These are phyloP conservation scores for Corythornis madagascariensis DNA, from an alignment of 2,113 vertebrate species.

Conservation along the genomic window DNA sequence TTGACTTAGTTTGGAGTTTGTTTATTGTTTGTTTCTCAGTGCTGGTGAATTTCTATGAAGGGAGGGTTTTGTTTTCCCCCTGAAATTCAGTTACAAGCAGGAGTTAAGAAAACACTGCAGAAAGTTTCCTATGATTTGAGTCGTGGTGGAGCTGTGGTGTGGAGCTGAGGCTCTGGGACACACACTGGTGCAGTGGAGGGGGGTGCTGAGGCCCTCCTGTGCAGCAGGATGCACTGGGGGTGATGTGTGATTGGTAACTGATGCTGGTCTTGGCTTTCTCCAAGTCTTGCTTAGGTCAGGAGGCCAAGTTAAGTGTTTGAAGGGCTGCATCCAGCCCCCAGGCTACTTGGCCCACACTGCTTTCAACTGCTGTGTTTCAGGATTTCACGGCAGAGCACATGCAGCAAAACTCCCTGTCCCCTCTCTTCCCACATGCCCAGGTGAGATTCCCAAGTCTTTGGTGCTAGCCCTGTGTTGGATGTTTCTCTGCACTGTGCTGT, in stretches of 20 bases:
- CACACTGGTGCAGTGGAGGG: accelerated
- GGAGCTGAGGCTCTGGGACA: not conserved
- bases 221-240: accelerated
- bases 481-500: not conserved
- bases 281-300: not conserved
- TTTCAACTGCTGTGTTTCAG: not conserved
- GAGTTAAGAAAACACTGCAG: not conserved
- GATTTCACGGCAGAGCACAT: not conserved
- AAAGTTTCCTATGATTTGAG: not conserved
- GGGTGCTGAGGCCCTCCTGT: not conserved
- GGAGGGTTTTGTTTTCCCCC: accelerated
- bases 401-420: not conserved
- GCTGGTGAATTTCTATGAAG: not conserved
- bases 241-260: not conserved
- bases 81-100: not conserved
- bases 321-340: not conserved
- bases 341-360: not conserved
- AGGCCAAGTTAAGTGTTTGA: not conserved
- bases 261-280: not conserved
- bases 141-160: no score
- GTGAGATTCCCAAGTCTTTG: not conserved
- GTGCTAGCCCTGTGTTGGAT: not conserved
- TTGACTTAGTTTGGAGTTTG: not conserved
- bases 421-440: not conserved
- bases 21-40: not conserved